Evolutionary conservation across 2,888 invertebrate genomes (phyloP).

Genomic region (Agrilus mali): DNA sequence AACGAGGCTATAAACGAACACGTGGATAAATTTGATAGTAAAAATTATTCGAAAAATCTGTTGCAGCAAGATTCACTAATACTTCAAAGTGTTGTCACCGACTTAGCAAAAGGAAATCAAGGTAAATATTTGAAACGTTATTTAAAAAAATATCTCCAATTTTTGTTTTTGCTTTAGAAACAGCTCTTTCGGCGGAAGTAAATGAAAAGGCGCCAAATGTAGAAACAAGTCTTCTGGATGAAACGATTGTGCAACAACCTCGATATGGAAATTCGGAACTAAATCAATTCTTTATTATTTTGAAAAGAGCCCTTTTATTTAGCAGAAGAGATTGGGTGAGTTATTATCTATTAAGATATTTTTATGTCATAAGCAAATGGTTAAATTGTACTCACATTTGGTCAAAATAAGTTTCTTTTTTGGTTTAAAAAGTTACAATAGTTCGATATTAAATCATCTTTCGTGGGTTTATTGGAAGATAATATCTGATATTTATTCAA

Average conservation of each 20-base stretch:
- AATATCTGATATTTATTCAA: too few species aligned
- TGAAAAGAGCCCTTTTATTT: slow-evolving; percentile 73
- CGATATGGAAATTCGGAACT: slow-evolving; percentile 75
- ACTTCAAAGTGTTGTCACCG: slow-evolving; percentile 46
- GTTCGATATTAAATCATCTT: too few species aligned
- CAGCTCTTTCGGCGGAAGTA: slow-evolving; percentile 42
- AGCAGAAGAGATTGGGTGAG: slow-evolving; percentile 80
- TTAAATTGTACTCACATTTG: too few species aligned
- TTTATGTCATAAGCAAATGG: too few species aligned
- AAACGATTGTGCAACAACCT: slow-evolving; percentile 45
- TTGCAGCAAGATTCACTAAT: slow-evolving; percentile 40
- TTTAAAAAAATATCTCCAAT: too few species aligned
- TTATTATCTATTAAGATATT: slow-evolving; percentile 5
- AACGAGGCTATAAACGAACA: slow-evolving; percentile 19
- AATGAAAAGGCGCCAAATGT: slow-evolving; percentile 57
- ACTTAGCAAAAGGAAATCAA: slow-evolving; percentile 45
- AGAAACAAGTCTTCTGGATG: slow-evolving; percentile 53
- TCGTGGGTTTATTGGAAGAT: background rate
- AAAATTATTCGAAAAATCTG: slow-evolving; percentile 19
- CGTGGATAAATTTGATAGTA: slow-evolving; percentile 22
- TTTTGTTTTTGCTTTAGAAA: slow-evolving; percentile 24
- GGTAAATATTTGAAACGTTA: slow-evolving; percentile 23
- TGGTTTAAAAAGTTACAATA: too few species aligned
- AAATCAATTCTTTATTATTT: slow-evolving; percentile 76
- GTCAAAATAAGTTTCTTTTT: too few species aligned